phyloP scores from a whole-genome alignment of 2,113 vertebrate species.

The Nannospalax galili region DNA sequence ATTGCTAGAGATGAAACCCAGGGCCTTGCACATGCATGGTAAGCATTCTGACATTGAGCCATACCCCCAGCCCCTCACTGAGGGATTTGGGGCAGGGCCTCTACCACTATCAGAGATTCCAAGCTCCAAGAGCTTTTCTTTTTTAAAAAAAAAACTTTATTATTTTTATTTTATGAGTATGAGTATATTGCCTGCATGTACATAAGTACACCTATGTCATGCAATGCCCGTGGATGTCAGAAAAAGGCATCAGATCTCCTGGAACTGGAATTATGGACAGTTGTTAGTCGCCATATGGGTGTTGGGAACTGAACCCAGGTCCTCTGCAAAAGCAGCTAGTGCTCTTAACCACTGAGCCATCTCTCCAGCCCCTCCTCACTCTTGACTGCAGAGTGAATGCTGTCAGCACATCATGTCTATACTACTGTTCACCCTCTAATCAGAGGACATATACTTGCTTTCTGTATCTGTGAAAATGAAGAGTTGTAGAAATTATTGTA shows the following conservation, averaged over 20 bases:
- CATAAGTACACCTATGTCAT: no score
- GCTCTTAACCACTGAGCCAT: no score
- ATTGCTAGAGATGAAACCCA: neutral
- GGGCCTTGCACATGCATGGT: neutral
- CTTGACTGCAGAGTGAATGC: neutral
- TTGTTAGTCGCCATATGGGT: no score
- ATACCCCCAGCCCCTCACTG: neutral
- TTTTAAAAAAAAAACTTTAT: no score
- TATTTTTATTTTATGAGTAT: no score
- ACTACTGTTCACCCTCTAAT: neutral
- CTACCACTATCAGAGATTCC: neutral
- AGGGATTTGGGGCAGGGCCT: neutral
- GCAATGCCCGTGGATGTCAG: no score
- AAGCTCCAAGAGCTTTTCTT: neutral
- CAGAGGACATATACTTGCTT: neutral
- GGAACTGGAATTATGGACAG: no score
- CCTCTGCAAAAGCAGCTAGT: no score
- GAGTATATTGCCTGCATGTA: no score
- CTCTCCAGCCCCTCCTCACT: no score
- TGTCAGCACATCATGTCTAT: neutral
- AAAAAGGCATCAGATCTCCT: no score
- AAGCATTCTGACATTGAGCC: neutral
- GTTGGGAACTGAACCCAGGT: no score
- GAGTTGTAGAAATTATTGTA: neutral
- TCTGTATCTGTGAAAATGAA: neutral